Conservation (phyloP, 1,140 invertebrate species). For the Dufourea novaeangliae region DNA sequence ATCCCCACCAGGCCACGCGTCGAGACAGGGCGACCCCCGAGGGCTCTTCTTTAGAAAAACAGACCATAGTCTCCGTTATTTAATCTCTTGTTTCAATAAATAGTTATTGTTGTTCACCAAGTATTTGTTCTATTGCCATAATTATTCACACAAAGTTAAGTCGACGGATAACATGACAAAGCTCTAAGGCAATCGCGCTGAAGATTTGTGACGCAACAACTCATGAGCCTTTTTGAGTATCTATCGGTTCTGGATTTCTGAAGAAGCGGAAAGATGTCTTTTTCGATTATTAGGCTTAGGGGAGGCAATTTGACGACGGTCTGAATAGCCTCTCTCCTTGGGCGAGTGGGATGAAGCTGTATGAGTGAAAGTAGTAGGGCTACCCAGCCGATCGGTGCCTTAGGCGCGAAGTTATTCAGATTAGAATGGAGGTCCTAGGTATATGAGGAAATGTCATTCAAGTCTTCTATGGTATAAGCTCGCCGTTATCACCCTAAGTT, state of each 20-base stretch:
- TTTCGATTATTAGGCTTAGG: constrained; percentile 39
- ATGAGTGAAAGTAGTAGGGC: not conserved
- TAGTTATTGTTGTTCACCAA: too few species aligned
- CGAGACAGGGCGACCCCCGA: too few species aligned
- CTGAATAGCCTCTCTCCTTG: constrained; percentile 15
- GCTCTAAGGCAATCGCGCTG: too few species aligned
- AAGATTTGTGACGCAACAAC: too few species aligned
- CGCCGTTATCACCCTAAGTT: too few species aligned
- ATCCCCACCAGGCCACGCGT: too few species aligned
- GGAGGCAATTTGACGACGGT: constrained; percentile 35
- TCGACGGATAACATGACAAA: too few species aligned
- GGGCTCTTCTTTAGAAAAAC: too few species aligned
- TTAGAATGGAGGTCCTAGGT: not conserved
- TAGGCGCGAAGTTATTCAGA: not conserved
- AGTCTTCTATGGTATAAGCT: not conserved
- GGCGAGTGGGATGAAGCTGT: not conserved
- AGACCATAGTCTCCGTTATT: too few species aligned
- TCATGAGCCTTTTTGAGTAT: constrained; percentile 17
- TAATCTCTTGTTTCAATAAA: too few species aligned
- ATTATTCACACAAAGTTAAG: too few species aligned
- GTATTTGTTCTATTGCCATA: too few species aligned
- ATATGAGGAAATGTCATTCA: not conserved
- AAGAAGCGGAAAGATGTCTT: not conserved
- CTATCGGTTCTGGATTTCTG: constrained; percentile 9
- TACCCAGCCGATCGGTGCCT: not conserved